Conservation (phyloP, 2,888 invertebrate genomes). For the Phoronis australis region DNA sequence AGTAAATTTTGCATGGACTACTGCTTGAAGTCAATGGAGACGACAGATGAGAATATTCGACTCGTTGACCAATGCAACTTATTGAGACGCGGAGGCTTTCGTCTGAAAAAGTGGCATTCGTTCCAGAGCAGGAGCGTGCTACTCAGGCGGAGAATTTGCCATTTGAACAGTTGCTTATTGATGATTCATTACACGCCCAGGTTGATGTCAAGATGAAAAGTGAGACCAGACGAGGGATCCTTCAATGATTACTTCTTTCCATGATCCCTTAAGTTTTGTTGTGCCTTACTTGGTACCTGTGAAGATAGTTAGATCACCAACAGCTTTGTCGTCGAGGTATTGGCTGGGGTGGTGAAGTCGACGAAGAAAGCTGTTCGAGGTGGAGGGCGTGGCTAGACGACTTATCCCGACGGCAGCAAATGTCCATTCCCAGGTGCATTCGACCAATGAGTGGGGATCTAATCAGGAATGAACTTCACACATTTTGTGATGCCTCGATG, state of each 20-base stretch:
- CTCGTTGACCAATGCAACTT: too few relatives aligned
- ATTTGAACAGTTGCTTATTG: not conserved
- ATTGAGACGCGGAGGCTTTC: too few relatives aligned
- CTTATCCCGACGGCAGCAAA: not conserved
- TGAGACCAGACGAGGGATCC: slow-evolving; percentile 1
- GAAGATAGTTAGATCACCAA: not conserved
- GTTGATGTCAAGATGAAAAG: not conserved
- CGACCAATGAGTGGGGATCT: not conserved
- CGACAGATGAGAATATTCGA: too few relatives aligned
- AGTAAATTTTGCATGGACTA: too few relatives aligned
- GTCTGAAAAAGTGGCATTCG: too few relatives aligned
- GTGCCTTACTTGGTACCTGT: not conserved
- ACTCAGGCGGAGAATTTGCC: slow-evolving; percentile 38
- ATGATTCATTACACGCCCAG: not conserved
- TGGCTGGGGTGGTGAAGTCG: not conserved
- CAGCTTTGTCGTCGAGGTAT: not conserved
- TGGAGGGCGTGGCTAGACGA: not conserved
- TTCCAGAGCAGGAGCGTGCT: too few relatives aligned
- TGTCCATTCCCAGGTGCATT: slow-evolving; percentile 1
- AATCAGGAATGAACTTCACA: not conserved
- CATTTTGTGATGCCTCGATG: too few relatives aligned
- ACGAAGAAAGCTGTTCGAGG: not conserved
- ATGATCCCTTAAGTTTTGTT: not conserved
- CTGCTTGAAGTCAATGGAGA: too few relatives aligned
- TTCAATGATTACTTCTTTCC: not conserved